Evolutionary conservation across 2,113 vertebrate genomes (phyloP).

Genomic region (Hippopotamus amphibius): DNA sequence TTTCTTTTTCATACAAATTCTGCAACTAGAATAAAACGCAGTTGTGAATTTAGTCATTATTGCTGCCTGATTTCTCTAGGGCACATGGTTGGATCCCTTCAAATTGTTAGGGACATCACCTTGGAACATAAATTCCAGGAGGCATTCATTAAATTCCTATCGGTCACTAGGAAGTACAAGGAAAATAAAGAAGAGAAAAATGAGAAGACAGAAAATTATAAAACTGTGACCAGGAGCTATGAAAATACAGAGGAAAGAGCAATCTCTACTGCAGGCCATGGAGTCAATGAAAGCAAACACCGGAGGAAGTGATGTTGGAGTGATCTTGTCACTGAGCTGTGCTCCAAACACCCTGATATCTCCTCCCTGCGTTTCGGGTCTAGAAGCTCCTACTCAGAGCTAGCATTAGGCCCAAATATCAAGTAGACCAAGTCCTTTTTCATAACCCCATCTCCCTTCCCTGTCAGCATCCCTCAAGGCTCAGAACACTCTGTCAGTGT

Average conservation of each 20-base stretch:
- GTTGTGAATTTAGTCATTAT: background rate
- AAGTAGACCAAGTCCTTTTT: background rate
- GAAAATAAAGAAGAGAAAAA: conserved; percentile 18
- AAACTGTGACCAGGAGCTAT: background rate
- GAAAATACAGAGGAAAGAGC: background rate
- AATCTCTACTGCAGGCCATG: background rate
- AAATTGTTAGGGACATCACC: background rate
- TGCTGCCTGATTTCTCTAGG: background rate
- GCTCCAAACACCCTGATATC: background rate
- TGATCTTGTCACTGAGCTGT: background rate
- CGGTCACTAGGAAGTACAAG: background rate
- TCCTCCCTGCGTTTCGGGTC: background rate
- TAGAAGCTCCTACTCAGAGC: background rate
- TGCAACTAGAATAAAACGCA: background rate
- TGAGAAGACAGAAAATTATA: background rate
- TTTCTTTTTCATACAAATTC: background rate
- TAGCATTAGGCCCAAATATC: background rate
- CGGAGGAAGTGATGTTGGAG: background rate
- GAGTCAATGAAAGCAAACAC: background rate
- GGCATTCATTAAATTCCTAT: background rate
- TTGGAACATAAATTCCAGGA: background rate
- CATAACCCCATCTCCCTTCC: background rate
- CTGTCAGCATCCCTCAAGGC: background rate
- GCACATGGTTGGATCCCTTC: background rate
- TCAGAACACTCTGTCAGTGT: background rate